phyloP scores from a whole-genome alignment of 23 tunicate species.

The Ciona savignyi region DNA sequence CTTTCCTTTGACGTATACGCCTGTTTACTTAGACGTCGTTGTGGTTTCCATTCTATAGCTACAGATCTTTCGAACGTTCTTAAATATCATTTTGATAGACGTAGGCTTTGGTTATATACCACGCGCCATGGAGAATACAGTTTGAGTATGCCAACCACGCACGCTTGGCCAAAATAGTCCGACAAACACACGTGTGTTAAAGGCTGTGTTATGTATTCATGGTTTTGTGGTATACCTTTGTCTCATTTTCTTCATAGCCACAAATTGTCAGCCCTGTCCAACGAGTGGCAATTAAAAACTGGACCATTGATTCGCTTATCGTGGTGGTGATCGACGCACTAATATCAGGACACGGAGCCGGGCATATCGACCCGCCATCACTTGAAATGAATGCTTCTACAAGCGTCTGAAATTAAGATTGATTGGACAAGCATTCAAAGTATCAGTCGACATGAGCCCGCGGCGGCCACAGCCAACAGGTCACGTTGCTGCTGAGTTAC shows the following conservation, averaged over 20 bases:
- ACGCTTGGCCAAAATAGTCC: no score
- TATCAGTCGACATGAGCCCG: slow-evolving; percentile 4
- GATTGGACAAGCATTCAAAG: neutral
- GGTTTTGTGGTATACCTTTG: no score
- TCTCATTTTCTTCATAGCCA: no score
- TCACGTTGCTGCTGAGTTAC: neutral
- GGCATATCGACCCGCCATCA: neutral
- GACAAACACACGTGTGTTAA: no score
- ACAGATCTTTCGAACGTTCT: no score
- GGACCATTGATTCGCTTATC: neutral
- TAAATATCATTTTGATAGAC: neutral
- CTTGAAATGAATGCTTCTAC: neutral
- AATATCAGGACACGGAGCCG: neutral
- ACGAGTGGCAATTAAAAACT: neutral
- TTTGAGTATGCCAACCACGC: no score
- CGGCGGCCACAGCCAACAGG: neutral
- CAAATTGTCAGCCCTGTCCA: no score
- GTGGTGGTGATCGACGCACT: neutral
- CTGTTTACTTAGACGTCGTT: neutral
- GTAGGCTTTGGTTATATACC: neutral
- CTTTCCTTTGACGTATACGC: neutral
- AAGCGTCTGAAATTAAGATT: neutral
- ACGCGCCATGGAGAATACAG: no score
- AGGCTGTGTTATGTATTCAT: no score
- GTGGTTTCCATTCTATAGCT: neutral